phyloP scores from a whole-genome alignment of 2,113 vertebrate genomes.

The Antennarius striatus region DNA sequence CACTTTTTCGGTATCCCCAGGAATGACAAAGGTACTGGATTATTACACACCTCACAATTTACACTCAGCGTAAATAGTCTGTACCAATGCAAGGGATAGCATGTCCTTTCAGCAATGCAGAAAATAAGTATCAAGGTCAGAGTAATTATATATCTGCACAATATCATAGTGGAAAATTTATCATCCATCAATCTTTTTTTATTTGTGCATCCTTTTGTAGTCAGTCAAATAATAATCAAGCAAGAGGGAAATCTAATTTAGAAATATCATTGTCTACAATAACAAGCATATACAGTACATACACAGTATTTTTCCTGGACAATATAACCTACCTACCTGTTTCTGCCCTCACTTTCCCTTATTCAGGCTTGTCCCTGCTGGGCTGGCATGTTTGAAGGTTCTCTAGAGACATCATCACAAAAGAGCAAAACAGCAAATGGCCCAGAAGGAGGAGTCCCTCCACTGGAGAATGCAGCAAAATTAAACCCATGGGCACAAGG shows the following conservation, averaged over 20 bases:
- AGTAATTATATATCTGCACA: no score
- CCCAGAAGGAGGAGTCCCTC: constrained; percentile 18
- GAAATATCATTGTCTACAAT: not conserved
- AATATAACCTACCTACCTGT: not conserved
- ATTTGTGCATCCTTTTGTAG: not conserved
- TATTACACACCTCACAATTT: not conserved
- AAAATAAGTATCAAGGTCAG: no score
- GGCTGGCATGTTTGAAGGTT: constrained; percentile 33
- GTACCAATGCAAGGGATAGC: not conserved
- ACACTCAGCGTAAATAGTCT: not conserved
- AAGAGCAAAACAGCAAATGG: constrained; percentile 24
- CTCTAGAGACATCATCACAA: constrained; percentile 19
- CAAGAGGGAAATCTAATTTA: not conserved
- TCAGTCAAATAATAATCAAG: not conserved
- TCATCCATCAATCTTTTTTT: no score
- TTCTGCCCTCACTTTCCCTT: constrained; percentile 9
- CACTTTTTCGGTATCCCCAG: no score
- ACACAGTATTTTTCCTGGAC: not conserved
- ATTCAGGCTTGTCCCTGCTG: constrained; percentile 6
- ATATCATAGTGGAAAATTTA: no score
- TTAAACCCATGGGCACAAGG: constrained; percentile 40
- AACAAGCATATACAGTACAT: not conserved
- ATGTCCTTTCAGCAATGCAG: no score
- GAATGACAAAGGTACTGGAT: no score
- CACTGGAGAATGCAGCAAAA: constrained; percentile 43